A percentile compares a stretch with the other conserved stretches of the same genome.
These are phyloP conservation scores for Neostethus bicornis DNA, from an alignment of 2,797 vertebrate species.

Conservation along the genomic window DNA sequence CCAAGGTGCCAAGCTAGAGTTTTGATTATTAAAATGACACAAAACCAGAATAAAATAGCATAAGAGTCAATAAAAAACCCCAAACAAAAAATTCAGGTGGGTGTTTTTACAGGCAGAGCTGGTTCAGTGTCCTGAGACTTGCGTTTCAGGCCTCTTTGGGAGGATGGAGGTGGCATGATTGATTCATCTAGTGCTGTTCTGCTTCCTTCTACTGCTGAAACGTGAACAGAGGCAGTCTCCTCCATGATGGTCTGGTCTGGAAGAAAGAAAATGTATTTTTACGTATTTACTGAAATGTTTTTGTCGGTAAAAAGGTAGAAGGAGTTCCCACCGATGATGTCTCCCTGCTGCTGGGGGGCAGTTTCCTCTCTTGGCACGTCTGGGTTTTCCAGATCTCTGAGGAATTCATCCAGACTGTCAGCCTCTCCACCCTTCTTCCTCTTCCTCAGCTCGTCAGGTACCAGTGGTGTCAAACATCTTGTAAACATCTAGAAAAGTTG, in stretches of 20 bases:
- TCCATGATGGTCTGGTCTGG: conserved; percentile 96
- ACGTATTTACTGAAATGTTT: neutral
- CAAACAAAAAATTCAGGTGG: neutral
- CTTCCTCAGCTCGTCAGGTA: conserved; percentile 95
- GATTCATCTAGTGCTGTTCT: conserved; percentile 91
- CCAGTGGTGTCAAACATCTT: conserved; percentile 96
- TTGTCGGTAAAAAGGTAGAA: too few relatives aligned
- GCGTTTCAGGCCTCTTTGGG: conserved; percentile 90
- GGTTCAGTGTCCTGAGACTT: conserved; percentile 90
- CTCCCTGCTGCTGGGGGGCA: conserved; percentile 82
- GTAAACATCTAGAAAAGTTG: conserved; percentile 95
- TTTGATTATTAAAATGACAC: neutral
- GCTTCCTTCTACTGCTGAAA: conserved; percentile 92
- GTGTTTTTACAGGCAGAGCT: conserved; percentile 84
- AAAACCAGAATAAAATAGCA: neutral
- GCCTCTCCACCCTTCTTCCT: conserved; percentile 97
- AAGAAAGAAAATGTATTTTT: too few relatives aligned
- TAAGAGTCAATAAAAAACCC: too few relatives aligned
- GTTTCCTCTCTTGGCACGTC: conserved; percentile 94
- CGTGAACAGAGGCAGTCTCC: conserved; percentile 92
- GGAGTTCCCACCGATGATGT: conserved; percentile 87
- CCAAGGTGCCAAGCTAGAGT: conserved; percentile 69
- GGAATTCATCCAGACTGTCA: conserved; percentile 97
- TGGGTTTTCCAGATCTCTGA: conserved; percentile 98
- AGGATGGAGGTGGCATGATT: conserved; percentile 90